Percentiles rank a stretch among this genome's conserved stretches.
These are phyloP conservation scores for Eustalomyia histrio DNA, from an alignment of 2,888 invertebrate species.

Conservation along the genomic window DNA sequence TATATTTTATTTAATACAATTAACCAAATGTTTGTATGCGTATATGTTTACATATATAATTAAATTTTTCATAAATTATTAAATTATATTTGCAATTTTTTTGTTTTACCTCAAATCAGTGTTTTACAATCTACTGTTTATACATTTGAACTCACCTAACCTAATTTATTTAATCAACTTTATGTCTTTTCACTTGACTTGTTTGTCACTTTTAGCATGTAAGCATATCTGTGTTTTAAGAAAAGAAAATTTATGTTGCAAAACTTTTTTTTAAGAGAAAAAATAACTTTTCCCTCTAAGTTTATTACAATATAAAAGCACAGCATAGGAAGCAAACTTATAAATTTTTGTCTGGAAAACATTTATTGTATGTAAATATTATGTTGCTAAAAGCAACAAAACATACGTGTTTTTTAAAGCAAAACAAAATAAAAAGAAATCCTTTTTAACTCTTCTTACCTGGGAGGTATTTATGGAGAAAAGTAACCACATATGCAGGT, in stretches of 20 bases:
- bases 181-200: constrained; percentile 52
- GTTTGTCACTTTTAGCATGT: constrained; percentile 46
- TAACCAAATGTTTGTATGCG: no score
- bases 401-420: neutral
- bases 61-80: neutral
- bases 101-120: no score
- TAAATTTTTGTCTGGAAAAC: constrained; percentile 12
- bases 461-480: neutral
- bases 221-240: constrained; percentile 29
- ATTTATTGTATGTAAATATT: constrained; percentile 26
- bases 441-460: neutral
- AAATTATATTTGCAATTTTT: neutral
- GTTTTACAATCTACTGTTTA: constrained; percentile 14
- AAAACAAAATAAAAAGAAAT: neutral
- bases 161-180: constrained; percentile 45
- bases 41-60: no score
- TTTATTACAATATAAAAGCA: neutral
- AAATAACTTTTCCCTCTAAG: neutral
- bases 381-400: constrained; percentile 21
- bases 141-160: constrained; percentile 1
- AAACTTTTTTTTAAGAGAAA: constrained; percentile 1
- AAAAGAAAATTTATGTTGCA: constrained; percentile 30
- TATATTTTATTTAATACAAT: no score
- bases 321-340: neutral
- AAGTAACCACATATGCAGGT: constrained; percentile 2